Base-by-base conservation (phyloP, 2,888 invertebrate species). In the Nomada lathburiana region DNA sequence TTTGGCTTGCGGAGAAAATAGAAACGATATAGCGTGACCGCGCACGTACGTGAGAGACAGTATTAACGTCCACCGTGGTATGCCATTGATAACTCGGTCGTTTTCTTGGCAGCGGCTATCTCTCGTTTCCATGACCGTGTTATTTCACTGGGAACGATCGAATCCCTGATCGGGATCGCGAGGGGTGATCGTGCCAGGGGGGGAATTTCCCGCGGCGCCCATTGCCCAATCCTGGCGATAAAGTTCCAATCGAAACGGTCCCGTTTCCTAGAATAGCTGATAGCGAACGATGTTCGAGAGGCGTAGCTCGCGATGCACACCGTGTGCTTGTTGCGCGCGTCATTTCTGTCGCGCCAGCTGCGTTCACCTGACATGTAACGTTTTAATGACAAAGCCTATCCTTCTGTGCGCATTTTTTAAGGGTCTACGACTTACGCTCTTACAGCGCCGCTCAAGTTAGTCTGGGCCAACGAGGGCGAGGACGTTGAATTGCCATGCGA, bases 401-500 rank as follows among this genome's bases (percentile, higher is more conserved):
- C 42, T 63, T 80, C 84, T 76, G 55, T 84, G 76, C 81, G 74
- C 20, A 36, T 65, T 76, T 55, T 67, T 79, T n/a, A 80, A 79
- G 71, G 63, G 18, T 42, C 69, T 50, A 65, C 80, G 72, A 76
- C 76, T 78, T 68, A 63, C 76, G 62, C 87, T 87, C 88, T 95
- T 95, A 69, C 94, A 96, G 96, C 96, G 93, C 96, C 96, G 86
- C 95, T 95, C 76, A 95, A 95, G 86, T 94, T 96, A 76, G 95
- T 97, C 67, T 97, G 97, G 97, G 97, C 97, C 18, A 96, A 96
- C 18, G 95, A 96, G 53, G 97, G 97, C 60, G 96, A 96, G 73
- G 96, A 96, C 92, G 97, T 97, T 29, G 96, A 96, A 74, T 94
- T 98, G 86, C 98, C 98, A 0, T 98, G 98, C 94, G 97, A 98